Base-by-base conservation (phyloP, 2,797 vertebrate genomes). In the Falco naumanni region DNA sequence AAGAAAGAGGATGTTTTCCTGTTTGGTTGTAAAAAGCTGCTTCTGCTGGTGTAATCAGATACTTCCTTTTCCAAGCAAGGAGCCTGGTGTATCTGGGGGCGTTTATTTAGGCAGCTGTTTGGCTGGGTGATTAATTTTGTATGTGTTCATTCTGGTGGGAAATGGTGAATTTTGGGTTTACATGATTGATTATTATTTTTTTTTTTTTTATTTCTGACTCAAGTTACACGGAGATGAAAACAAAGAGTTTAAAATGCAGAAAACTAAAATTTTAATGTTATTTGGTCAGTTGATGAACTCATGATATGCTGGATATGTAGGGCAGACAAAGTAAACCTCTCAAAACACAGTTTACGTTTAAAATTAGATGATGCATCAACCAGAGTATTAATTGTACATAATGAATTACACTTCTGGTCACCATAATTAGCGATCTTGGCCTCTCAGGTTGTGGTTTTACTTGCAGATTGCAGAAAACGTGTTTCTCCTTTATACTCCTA, bases 21-120 rank as follows among this genome's bases (percentile, higher is more conserved):
- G 47, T 72, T 93, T 72, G 47, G 77, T 82, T 92, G 74, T 76
- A 76, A 84, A 90, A 91, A 65, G 71, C 82, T 83, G 60, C 72
- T 88, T 74, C 75, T 93, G 37, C 86, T 13, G 25, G 59, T 93
- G 94, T 88, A 93, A 92, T 45, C 6, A 3, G 95, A 93, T 69
- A 90, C 79, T 96, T 94, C 95, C 90, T 93, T 65, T 88, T 61
- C 68, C 53, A 56, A 74, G 79, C 41, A 51, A 56, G 88, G 68
- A 91, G 81, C n/a, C 66, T 69, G 84, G 54, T 76, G 91, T 41
- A 20, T 85, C 68, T 63, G 80, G 61, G 92, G 90, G 65, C 20
- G n/a, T 90, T 93, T 91, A 87, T 90, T 96, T 90, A 71, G 89
- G 93, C 94, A 96, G 95, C 91, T 95, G 82, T 39, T 71, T 2